Evolutionary conservation across 2,888 invertebrate species (phyloP), one percentile per base, ranked within the genome.

Genomic region (Cremastinae sp.): DNA sequence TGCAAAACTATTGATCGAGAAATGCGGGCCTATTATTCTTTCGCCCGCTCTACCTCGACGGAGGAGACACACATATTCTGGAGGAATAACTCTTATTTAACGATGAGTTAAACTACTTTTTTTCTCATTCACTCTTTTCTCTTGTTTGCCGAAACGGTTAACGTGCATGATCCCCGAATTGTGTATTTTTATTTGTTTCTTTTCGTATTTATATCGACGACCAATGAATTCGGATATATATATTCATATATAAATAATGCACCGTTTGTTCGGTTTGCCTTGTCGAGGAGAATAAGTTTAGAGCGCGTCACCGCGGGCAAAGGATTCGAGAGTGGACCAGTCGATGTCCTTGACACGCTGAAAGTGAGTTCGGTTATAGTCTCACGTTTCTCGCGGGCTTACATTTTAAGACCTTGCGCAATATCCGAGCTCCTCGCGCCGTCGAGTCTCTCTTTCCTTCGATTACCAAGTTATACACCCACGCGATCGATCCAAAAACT

Each of bases 291-390:
- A 3, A 28, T 28, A 43, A 65, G 74, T 69, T 74, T 74, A 74
- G 74, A 70, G 56, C 65, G 22, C 53, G 61, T 58, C 20, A 28
- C 47, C 38, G 58, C n/a, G 65, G 12, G 68, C 16, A 45, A 66
- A 59, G 69, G 54, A 78, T 74, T 47, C 69, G 71, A 71, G 73
- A 72, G 68, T 72, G 64, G 74, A 71, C 64, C 70, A 74, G 74
- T 75, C 75, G 84, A 75, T 85, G 87, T 86, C 87, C 87, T 87
- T 87, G 87, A 87, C 87, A 87, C 81, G 85, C 81, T 86, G 84
- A 86, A 85, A 87, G 85, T 81, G 82, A 85, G 79, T 82, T 82
- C 82, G 81, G 81, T 81, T 80, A 28, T 65, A 61, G 70, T 75
- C 75, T 49, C 47, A 28, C 28, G 65, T 70, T 64, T 70, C 53